Evolutionary conservation across 2,888 invertebrate species (phyloP).

Genomic region (Ichneumon xanthorius): DNA sequence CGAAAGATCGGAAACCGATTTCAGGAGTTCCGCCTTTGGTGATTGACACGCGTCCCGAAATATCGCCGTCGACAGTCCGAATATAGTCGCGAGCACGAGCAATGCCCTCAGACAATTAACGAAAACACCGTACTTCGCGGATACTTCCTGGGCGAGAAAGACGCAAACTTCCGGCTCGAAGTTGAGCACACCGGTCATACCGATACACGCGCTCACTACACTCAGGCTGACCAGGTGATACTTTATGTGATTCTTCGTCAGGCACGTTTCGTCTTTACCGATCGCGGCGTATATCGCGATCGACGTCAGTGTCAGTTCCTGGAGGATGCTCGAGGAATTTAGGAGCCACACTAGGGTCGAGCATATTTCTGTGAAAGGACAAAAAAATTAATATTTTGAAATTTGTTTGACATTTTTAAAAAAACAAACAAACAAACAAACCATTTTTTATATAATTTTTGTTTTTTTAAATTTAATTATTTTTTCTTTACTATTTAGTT

Average conservation of each 20-base stretch:
- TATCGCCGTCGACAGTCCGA: slow-evolving; percentile 73
- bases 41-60: slow-evolving; percentile 73
- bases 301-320: slow-evolving; percentile 85
- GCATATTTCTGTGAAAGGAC: slow-evolving; percentile 80
- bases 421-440: no score
- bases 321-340: slow-evolving; percentile 85
- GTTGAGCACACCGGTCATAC: slow-evolving; percentile 85
- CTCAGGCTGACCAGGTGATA: slow-evolving; percentile 85
- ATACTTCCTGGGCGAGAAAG: slow-evolving; percentile 80
- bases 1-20: slow-evolving; percentile 81
- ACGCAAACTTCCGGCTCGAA: slow-evolving; percentile 82
- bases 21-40: slow-evolving; percentile 79
- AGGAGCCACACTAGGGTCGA: slow-evolving; percentile 85
- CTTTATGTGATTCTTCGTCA: slow-evolving; percentile 83
- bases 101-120: slow-evolving; percentile 78
- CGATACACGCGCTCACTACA: slow-evolving; percentile 85
- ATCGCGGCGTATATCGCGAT: slow-evolving; percentile 83
- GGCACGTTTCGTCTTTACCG: slow-evolving; percentile 77
- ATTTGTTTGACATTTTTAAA: no score
- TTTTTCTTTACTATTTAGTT: no score
- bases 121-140: slow-evolving; percentile 80
- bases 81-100: slow-evolving; percentile 74
- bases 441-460: no score
- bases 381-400: slow-evolving; percentile 21
- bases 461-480: no score